phyloP scores from a whole-genome alignment of 2,888 invertebrate genomes.

The Tipula vernalis region DNA sequence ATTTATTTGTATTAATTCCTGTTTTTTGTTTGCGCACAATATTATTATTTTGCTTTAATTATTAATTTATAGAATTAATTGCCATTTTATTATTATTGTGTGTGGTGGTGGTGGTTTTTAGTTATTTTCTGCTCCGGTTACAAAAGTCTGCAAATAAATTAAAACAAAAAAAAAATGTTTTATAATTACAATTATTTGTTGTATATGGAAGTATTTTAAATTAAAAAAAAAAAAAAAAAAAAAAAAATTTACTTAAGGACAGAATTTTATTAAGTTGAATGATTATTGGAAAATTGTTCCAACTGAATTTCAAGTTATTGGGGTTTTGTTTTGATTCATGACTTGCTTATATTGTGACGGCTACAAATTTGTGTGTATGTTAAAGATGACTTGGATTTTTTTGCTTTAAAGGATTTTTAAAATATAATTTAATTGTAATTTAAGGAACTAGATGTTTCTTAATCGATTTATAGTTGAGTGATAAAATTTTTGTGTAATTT shows the following conservation, averaged over 20 bases:
- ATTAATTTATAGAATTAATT: not conserved
- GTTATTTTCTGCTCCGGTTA: not conserved
- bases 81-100: not conserved
- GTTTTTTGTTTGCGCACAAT: not conserved
- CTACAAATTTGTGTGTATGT: not conserved
- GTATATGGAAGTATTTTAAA: not conserved
- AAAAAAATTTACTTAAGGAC: not conserved
- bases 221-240: not conserved
- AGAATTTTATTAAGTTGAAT: not conserved
- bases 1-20: not conserved
- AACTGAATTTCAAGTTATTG: not conserved
- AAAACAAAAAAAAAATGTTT: not conserved
- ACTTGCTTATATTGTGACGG: not conserved
- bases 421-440: not conserved
- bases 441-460: not conserved
- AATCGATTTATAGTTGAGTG: not conserved
- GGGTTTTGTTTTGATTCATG: not conserved
- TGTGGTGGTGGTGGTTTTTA: slow-evolving; percentile 8
- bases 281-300: not conserved
- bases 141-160: not conserved
- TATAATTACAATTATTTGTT: not conserved
- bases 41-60: not conserved
- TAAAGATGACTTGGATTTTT: not conserved
- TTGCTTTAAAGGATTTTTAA: not conserved
- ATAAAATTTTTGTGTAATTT: not conserved